Base-by-base conservation (phyloP, 2,797 vertebrate genomes). In the Poecilia wingei region DNA sequence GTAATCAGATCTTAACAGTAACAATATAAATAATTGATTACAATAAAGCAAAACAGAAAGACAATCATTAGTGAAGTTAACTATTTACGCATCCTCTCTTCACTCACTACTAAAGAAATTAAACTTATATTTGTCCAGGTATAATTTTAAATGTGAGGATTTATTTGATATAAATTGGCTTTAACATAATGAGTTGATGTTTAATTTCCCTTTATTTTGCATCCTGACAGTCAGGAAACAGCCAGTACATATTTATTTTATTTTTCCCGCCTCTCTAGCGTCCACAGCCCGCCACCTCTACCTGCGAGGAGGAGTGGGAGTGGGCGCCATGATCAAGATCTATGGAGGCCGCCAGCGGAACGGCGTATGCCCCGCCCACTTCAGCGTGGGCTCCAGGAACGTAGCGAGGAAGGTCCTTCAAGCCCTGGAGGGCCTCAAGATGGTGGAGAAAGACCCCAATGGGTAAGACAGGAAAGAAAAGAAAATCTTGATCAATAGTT, bases 311-410 rank as follows among this genome's bases (percentile, higher is more conserved):
- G 97, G 97, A 0, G 97, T 96, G 0, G 97, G 97, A 0, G 96
- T 97, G 0, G 97, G 97, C 49, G 96, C 97, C 86, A 98, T 98
- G 97, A 97, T 96, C 90, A 98, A 98, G 95, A 97, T 98, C 90
- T 97, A 98, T 0, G 96, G 97, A 3, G 96, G 97, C 1, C 96
- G 97, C 36, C 96, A 97, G 93, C 96, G 97, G 85, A 97, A 97
- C 0, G 96, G 97, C 0, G 97, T 97, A 20, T 97, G 96, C 93
- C 97, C 97, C 0, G 96, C 97, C 85, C 97, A 97, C 93, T 98
- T 98, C 90, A 97, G 96, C 45, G 89, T 96, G 7, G 97, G 97
- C 77, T 97, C 97, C 82, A 97, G 97, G 87, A 97, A 96, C 0
- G 96, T 98, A 74, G 97, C 97, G 2, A 96, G 97, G 74, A 96